Evolutionary conservation across 2,113 vertebrate species (phyloP), one percentile per base, ranked within the genome.

Genomic region (Trichechus manatus): DNA sequence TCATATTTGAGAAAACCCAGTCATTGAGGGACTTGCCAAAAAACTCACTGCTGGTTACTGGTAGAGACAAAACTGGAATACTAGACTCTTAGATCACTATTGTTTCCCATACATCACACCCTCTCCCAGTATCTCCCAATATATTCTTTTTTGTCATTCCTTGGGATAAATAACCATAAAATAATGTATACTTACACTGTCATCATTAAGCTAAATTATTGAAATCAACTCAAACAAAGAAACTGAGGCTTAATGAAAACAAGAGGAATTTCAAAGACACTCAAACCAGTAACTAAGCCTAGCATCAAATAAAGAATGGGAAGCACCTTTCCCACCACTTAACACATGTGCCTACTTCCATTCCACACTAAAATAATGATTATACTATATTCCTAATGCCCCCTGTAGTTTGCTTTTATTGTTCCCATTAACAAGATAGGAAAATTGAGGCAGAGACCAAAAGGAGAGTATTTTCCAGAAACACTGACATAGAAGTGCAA

Each of bases 371-470:
- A 94, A 74, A 82, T 78, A 29, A 68, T 68, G n/a, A 63, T 50
- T 33, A 84, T 89, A 31, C 44, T 70, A 7, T 33, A 77, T 82
- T 87, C 82, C 42, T 68, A 77, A 74, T 78, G 31, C 3, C 7
- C 25, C 5, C n/a, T 68, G 93, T 33, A 66, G 42, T 83, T 87
- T 88, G 80, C 1, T 61, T 80, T 29, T 88, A 39, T 53, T 96
- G 36, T 66, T 84, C 14, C 11, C n/a, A 89, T 47, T 80, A 72
- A 84, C 42, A 95, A 74, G 15, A 47, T 50, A 61, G 39, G 17
- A 80, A 93, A 95, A 74, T 36, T 78, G 78, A 96, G 77, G n/a
- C 77, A 96, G 33, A 95, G 39, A 87, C 6, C 47, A 87, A 87
- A 31, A 53, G 61, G 36, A 82, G 5, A 93, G 20, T 72, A 84